A percentile compares a stretch with the other conserved stretches of the same genome.
phyloP scores from a whole-genome alignment of 2,113 vertebrate genomes.

The Bujurquina vittata region DNA sequence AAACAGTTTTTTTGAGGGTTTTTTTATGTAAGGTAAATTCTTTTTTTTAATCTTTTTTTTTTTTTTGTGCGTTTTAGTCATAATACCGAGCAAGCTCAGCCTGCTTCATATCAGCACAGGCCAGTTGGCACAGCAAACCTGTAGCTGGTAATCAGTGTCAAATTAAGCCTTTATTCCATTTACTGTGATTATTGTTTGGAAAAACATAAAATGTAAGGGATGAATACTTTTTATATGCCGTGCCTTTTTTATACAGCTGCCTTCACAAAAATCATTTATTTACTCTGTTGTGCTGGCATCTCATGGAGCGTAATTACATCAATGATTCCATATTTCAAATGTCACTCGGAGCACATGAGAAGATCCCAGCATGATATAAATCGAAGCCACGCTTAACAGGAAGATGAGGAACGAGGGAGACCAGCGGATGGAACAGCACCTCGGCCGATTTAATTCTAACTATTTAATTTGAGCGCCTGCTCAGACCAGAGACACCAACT shows the following conservation, averaged over 20 bases:
- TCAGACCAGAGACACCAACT: constrained; percentile 4
- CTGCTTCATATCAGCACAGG: background rate
- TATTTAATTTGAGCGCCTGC: constrained; percentile 47
- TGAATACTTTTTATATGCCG: background rate
- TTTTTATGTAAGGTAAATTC: background rate
- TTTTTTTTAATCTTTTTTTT: background rate
- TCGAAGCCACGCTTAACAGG: background rate
- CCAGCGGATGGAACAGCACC: background rate
- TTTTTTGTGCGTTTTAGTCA: background rate
- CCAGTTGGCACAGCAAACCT: background rate
- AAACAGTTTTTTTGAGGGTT: too few species aligned
- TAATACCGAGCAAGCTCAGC: background rate
- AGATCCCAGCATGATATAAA: background rate
- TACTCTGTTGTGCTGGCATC: background rate
- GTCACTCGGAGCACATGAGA: background rate
- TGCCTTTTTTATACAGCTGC: background rate
- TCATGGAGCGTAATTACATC: constrained; percentile 13
- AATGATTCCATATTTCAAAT: constrained; percentile 11
- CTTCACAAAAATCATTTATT: background rate
- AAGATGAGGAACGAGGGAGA: constrained; percentile 7
- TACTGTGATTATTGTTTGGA: background rate
- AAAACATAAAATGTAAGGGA: background rate
- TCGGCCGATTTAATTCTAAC: constrained; percentile 26
- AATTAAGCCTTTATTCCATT: background rate
- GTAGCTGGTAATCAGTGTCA: background rate